Evolutionary conservation across 2,888 invertebrate genomes (phyloP), one percentile per base, ranked within the genome.

Genomic region (Chironomus tentans): DNA sequence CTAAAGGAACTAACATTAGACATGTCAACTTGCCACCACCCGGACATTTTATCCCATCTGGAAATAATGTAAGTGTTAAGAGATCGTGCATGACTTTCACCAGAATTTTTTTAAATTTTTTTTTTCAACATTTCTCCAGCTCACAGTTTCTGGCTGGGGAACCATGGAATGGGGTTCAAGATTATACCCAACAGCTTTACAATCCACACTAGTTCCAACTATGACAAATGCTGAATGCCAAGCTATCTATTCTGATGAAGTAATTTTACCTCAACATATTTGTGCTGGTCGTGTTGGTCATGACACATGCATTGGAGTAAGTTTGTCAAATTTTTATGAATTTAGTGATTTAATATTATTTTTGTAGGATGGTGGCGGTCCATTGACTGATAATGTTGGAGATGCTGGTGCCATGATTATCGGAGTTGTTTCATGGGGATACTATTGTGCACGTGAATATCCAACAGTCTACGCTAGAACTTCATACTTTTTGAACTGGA

Each of bases 271-370:
- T 7, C 18, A 38, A n/a, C 46, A 74, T 24, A 4, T 74, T 4
- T 74, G 74, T 47, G 61, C 74, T 47, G 74, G 74, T 7, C 47
- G n/a, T n/a, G n/a, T 13, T 22, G 74, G 74, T 12, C 48, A n/a
- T 21, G 74, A 74, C 46, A 68, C 74, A 12, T 74, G 74, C 47
- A 68, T 68, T 68, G 74, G 74, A 5, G n/a, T n/a, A n/a, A n/a
- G n/a, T n/a, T n/a, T n/a, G n/a, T n/a, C n/a, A n/a, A n/a, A n/a
- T n/a, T n/a, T n/a, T n/a, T n/a, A n/a, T n/a, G n/a, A n/a, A n/a
- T n/a, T n/a, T n/a, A n/a, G n/a, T n/a, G n/a, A n/a, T n/a, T n/a
- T n/a, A n/a, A n/a, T n/a, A n/a, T n/a, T n/a, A n/a, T n/a, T n/a
- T n/a, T n/a, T n/a, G n/a, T n/a, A n/a, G n/a, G 65, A 65, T 5